These are phyloP conservation scores for Horisme vitalbata DNA, from an alignment of 2,888 invertebrate genomes.

Conservation along the genomic window DNA sequence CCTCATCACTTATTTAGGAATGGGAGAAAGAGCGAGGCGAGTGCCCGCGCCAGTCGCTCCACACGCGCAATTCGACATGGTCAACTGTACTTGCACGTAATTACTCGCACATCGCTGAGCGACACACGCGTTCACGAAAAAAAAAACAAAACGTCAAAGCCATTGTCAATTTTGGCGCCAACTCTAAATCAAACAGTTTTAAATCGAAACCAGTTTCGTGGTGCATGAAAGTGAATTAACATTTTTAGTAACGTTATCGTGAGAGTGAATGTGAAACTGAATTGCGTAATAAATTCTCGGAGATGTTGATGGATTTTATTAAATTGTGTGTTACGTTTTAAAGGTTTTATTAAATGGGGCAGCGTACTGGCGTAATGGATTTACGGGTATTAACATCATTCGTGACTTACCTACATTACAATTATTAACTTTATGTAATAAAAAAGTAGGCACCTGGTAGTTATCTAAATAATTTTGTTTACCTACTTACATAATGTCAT, in stretches of 20 bases:
- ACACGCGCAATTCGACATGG: slow-evolving; percentile 80
- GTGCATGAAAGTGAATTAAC: slow-evolving; percentile 74
- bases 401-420: slow-evolving; percentile 15
- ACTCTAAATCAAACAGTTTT: slow-evolving; percentile 10
- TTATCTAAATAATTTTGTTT: not conserved
- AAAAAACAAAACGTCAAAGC: slow-evolving; percentile 43
- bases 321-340: slow-evolving; percentile 39
- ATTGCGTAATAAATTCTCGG: slow-evolving; percentile 66
- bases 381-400: slow-evolving; percentile 20
- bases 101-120: slow-evolving; percentile 42
- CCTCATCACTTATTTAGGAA: slow-evolving; percentile 67
- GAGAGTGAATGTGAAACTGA: slow-evolving; percentile 76
- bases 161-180: slow-evolving; percentile 16
- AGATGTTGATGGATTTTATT: slow-evolving; percentile 53
- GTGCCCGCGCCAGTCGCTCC: slow-evolving; percentile 71
- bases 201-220: slow-evolving; percentile 58
- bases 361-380: slow-evolving; percentile 24
- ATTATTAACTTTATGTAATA: not conserved
- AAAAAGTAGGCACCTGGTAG: not conserved
- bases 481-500: too few species aligned
- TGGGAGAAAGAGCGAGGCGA: slow-evolving; percentile 78
- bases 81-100: slow-evolving; percentile 68
- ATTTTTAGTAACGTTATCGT: slow-evolving; percentile 55
- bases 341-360: slow-evolving; percentile 34
- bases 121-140: slow-evolving; percentile 47